phyloP scores from a whole-genome alignment of 2,113 vertebrate species.

The Cinclus mexicanus region DNA sequence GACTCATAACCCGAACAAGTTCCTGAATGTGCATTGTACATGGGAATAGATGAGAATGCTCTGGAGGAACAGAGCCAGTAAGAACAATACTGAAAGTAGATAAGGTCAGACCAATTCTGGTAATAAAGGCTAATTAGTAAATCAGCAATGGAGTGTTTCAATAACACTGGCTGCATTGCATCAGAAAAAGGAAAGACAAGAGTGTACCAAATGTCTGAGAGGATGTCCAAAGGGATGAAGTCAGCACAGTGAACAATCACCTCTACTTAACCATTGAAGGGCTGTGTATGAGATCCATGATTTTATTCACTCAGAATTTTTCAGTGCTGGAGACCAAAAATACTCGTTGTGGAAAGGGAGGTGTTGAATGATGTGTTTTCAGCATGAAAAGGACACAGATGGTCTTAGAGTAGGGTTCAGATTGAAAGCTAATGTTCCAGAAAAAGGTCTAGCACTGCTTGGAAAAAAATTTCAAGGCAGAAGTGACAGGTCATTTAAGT shows the following conservation, averaged over 20 bases:
- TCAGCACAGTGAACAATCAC: background rate
- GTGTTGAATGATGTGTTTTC: background rate
- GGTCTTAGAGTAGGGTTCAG: background rate
- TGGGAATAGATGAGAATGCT: constrained; percentile 51
- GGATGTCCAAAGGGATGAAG: background rate
- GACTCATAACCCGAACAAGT: constrained; percentile 47
- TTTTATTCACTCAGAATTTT: background rate
- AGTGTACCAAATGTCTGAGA: background rate
- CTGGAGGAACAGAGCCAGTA: constrained; percentile 53
- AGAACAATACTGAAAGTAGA: constrained; percentile 39
- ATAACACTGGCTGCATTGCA: constrained; percentile 48
- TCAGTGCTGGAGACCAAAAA: background rate
- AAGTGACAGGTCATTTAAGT: background rate
- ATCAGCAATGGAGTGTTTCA: constrained; percentile 52
- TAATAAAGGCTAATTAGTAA: constrained; percentile 63
- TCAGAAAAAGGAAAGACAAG: constrained; percentile 41
- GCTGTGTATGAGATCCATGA: background rate
- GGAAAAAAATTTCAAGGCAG: background rate
- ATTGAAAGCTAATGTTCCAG: background rate
- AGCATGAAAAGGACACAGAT: accelerated
- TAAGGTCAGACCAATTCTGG: constrained; percentile 58
- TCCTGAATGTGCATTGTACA: constrained; percentile 12
- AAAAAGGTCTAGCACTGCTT: background rate
- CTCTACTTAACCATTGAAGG: constrained; percentile 12
- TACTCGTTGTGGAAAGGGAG: background rate